Evolutionary conservation across 1,140 invertebrate genomes (phyloP).

Genomic region (Hypothenemus hampei): DNA sequence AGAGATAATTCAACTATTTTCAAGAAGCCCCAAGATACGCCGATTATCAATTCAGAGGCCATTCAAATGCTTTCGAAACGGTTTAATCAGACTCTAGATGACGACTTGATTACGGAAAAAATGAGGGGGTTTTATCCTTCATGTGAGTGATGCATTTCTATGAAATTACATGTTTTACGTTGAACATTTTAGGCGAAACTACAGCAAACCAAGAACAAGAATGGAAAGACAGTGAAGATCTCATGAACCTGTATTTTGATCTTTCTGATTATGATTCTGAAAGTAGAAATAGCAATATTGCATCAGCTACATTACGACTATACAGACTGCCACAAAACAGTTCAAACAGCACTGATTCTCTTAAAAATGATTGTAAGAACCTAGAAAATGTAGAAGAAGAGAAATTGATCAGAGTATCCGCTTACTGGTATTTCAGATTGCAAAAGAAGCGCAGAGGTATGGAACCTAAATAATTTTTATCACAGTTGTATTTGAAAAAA

Average conservation of each 20-base stretch:
- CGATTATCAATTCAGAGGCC: slow-evolving; percentile 19
- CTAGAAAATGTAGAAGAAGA: slow-evolving; percentile 47
- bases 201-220: slow-evolving; percentile 53
- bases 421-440: slow-evolving; percentile 57
- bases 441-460: slow-evolving; percentile 52
- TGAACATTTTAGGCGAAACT: slow-evolving; percentile 46
- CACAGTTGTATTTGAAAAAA: neutral
- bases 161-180: neutral
- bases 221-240: slow-evolving; percentile 48
- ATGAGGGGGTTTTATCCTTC: slow-evolving; percentile 41
- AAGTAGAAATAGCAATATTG: slow-evolving; percentile 46
- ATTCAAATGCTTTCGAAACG: slow-evolving; percentile 26
- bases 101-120: slow-evolving; percentile 36
- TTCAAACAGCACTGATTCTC: slow-evolving; percentile 30
- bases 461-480: too few species aligned
- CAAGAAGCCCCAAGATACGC: slow-evolving; percentile 14
- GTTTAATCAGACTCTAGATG: slow-evolving; percentile 25
- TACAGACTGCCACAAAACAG: slow-evolving; percentile 51
- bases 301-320: slow-evolving; percentile 53
- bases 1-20: slow-evolving; percentile 13
- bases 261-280: slow-evolving; percentile 48
- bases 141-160: slow-evolving; percentile 32
- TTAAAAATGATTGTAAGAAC: slow-evolving; percentile 35
- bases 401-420: slow-evolving; percentile 55
- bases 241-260: slow-evolving; percentile 56